These are phyloP conservation scores for Arizona elegans DNA, from an alignment of 2,113 vertebrate genomes.

Conservation along the genomic window DNA sequence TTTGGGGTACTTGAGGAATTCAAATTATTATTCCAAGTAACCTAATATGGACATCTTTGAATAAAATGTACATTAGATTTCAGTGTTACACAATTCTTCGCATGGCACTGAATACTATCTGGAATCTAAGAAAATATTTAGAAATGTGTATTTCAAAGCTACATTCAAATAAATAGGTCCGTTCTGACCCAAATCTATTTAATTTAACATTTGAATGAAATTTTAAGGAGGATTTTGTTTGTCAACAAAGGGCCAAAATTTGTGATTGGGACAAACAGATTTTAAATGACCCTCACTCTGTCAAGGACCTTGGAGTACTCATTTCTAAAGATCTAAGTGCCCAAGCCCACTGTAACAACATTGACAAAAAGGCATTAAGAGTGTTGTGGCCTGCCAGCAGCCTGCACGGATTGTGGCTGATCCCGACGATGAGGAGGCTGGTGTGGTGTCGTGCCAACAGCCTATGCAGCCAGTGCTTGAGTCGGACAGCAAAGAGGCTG, in stretches of 20 bases:
- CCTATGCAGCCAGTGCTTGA: no score
- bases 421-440: no score
- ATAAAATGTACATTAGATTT: not conserved
- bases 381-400: no score
- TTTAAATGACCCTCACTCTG: no score
- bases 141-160: not conserved
- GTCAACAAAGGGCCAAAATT: not conserved
- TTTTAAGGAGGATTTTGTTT: not conserved
- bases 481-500: no score
- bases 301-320: no score
- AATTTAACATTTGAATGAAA: not conserved
- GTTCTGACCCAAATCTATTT: not conserved
- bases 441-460: no score
- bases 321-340: no score
- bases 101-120: not conserved
- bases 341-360: no score
- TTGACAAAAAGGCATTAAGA: no score
- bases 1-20: constrained; percentile 16
- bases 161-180: not conserved
- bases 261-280: not conserved
- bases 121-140: not conserved
- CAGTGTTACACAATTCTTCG: not conserved
- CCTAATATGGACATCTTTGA: not conserved
- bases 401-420: no score
- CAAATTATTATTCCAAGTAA: not conserved